Evolutionary conservation across 2,797 vertebrate genomes (phyloP), one percentile per base, ranked within the genome.

Genomic region (Tokudaia muenninki): DNA sequence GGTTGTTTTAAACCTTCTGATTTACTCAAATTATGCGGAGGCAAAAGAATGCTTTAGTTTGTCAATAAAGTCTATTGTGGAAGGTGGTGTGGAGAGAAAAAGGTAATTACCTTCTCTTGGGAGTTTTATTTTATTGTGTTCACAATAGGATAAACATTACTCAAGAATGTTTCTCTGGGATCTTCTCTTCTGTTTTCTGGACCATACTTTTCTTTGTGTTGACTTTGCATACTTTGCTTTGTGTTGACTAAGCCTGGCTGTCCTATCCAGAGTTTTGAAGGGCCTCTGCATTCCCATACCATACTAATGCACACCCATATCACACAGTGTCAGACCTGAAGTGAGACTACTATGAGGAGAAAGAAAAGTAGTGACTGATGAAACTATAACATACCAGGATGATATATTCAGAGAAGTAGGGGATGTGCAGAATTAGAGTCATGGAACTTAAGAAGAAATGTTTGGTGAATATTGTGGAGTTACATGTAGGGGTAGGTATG

Each of bases 1-100:
- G 57, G 31, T 19, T 16, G 29, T 81, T 72, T 41, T 50, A 37
- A 80, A 82, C 19, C 67, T 65, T 87, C 67, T 81, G 82, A 94
- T 96, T 67, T 86, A 92, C 61, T 52, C 81, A 96, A 97, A 93
- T 92, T 96, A 87, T 95, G 83, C 90, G 79, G 37, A 90, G 67
- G 91, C 70, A 90, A 95, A 95, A 94, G 37, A 92, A 87, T 72
- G 67, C 61, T 94, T 97, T 90, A 52, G 52, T 91, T 94, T 96
- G 79, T 97, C 94, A 90, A 52, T 88, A 89, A 55, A 75, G 61
- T 92, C 41, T 79, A 59, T 61, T 50, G 77, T 87, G 12, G 16
- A 93, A 80, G 37, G 77, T 50, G 82, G 37, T 65, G 47, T 70
- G 1, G 37, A 65, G 29, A 63, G 63, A 91, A 67, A 63, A 90